Base-by-base conservation (phyloP, 2,888 invertebrate genomes). In the Sericinus montela region DNA sequence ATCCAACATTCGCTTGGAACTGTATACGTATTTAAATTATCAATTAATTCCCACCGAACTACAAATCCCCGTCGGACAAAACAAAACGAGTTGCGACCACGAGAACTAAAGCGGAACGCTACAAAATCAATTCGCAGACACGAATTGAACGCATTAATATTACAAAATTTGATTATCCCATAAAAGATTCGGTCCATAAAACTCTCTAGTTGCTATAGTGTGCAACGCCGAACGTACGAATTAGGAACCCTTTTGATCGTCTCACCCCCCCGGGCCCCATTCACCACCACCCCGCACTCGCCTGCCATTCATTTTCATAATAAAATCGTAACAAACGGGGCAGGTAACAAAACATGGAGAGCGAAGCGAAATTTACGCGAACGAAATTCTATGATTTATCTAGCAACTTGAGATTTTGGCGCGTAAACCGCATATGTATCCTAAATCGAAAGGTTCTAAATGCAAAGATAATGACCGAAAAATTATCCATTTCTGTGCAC, bases 101-200 rank as follows among this genome's bases (percentile, higher is more conserved):
- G 10, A 25, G 13, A 32, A 43, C 42, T 25, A 36, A 49, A 41
- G 13, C 34, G 53, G 56, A 56, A 56, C 52, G 50, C 56, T 55
- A 55, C 56, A 61, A 70, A 80, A 83, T 81, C 84, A 78, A 86
- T 82, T 73, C 75, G 63, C 71, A 69, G 69, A 69, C 72, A 63
- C 71, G 77, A 80, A 81, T 77, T 76, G 78, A 74, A 72, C 64
- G 75, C 84, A 85, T 87, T 87, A 86, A 86, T 85, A 85, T 79
- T 80, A 82, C 84, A 86, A 85, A 87, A 87, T 88, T 88, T 87
- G 85, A 88, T 88, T 88, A 87, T 87, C 84, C 81, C 78, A 84
- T 88, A 86, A 88, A 88, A 87, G 85, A 85, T 79, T 83, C 83
- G 78, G 72, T 72, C 80, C 82, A 87, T 86, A 88, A 88, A 87